Conservation (phyloP, 2,888 invertebrate genomes). For the Plemyria rubiginata region DNA sequence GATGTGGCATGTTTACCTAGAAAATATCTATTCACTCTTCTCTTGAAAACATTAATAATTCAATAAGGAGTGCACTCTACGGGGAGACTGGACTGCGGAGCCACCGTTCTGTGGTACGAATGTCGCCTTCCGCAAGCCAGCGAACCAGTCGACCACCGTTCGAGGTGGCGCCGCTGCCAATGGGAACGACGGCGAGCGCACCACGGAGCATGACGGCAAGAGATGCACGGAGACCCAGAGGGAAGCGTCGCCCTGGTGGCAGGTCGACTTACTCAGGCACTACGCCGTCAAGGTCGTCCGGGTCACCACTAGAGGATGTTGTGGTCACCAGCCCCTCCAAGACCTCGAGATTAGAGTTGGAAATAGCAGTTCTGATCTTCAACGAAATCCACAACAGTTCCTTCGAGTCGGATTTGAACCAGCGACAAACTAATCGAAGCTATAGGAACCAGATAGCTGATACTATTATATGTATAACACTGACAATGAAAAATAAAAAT, state of each 20-base stretch:
- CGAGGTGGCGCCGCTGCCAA: slow-evolving; percentile 92
- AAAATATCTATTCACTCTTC: no score
- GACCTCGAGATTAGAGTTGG: slow-evolving; percentile 96
- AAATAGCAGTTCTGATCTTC: slow-evolving; percentile 94
- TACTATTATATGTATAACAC: no score
- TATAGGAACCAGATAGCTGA: no score
- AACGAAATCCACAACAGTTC: slow-evolving; percentile 95
- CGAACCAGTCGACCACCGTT: slow-evolving; percentile 95
- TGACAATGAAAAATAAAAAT: no score
- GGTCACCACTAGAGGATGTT: slow-evolving; percentile 93
- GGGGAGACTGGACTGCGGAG: slow-evolving; percentile 92
- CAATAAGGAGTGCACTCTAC: slow-evolving; percentile 88
- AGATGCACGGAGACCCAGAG: slow-evolving; percentile 95
- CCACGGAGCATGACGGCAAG: slow-evolving; percentile 94
- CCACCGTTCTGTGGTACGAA: slow-evolving; percentile 95
- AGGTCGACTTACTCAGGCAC: slow-evolving; percentile 92
- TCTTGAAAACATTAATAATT: no score
- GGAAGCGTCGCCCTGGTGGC: slow-evolving; percentile 97
- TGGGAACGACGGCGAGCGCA: slow-evolving; percentile 94
- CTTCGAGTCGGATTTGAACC: no score
- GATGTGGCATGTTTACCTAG: no score
- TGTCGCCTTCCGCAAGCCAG: slow-evolving; percentile 93
- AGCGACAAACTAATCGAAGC: no score
- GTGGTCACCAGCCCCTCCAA: slow-evolving; percentile 94
- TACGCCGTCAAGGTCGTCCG: slow-evolving; percentile 94